Base-by-base conservation (phyloP, 2,113 vertebrate genomes). In the Eleginops maclovinus region DNA sequence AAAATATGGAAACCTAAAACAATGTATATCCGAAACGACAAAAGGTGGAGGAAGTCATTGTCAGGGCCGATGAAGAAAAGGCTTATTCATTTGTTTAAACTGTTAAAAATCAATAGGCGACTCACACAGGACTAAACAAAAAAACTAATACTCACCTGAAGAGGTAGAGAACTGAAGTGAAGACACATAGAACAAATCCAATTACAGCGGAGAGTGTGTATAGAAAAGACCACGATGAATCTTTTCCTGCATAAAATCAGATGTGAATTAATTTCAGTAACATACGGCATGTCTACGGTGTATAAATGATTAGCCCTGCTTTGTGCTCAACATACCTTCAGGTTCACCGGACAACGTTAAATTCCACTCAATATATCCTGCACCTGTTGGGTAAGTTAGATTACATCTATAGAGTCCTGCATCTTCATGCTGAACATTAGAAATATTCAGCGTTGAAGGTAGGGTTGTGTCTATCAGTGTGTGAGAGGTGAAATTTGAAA, bases 351-450 rank as follows among this genome's bases (percentile, higher is more conserved):
- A 36, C 26, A 88, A 60, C 0, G 43, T 75, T 81, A 92, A 44
- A 75, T 69, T 89, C 84, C 84, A 90, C 13, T 0, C 1, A 1
- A 13, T 19, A 11, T 0, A 11, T 0, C 0, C 0, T 3, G 0
- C 0, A 1, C 81, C 83, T 0, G 0, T 0, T 0, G 0, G 0
- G 0, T 0, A 0, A 56, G 0, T 2, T 19, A 76, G 1, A 1
- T 0, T 0, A 69, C 87, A 90, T 28, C 0, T 58, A 53, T 89
- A 90, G 36, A 78, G 44, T 81, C 90, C 88, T 75, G 12, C 1
- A 51, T 90, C 81, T 0, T 84, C n/a, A 60, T n/a, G 9, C 5
- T 88, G 69, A 77, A 36, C 41, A 6, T 28, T 55, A 17, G 11
- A 26, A 63, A 89, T 80, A 8, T 2, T 83, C 0, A 74, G 21